Conservation (phyloP, 2,888 invertebrate species). For the Apotomis turbidana region DNA sequence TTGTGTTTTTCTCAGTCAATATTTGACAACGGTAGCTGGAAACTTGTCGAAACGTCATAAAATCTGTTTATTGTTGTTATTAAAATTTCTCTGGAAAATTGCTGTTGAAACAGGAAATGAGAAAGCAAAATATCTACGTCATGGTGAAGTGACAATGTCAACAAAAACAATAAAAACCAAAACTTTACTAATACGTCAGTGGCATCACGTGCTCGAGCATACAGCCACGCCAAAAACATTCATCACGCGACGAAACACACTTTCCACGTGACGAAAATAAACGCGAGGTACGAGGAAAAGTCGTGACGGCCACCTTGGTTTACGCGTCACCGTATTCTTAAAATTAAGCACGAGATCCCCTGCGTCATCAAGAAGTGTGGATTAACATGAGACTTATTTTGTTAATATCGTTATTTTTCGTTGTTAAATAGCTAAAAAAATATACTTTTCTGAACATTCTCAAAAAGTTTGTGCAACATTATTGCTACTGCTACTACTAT, state of each 20-base stretch:
- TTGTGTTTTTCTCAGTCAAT: too few species aligned
- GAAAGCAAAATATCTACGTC: too few species aligned
- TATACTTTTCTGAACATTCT: too few species aligned
- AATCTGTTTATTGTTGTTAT: too few species aligned
- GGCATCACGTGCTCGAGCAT: slow-evolving; percentile 8
- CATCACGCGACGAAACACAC: slow-evolving; percentile 21
- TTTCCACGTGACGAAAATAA: slow-evolving; percentile 35
- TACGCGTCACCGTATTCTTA: slow-evolving; percentile 41
- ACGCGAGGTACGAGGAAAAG: slow-evolving; percentile 11
- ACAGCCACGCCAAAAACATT: slow-evolving; percentile 9
- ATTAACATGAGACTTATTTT: neutral
- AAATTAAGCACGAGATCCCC: slow-evolving; percentile 20
- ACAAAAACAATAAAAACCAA: neutral
- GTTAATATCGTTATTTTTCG: neutral
- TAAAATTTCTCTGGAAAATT: too few species aligned
- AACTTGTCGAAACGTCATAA: too few species aligned
- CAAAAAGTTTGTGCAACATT: too few species aligned
- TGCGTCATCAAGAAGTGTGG: neutral
- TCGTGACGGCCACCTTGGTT: slow-evolving; percentile 46
- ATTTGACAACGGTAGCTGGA: too few species aligned
- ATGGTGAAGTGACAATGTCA: too few species aligned
- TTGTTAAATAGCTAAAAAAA: neutral
- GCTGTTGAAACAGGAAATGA: too few species aligned
- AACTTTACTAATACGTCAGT: neutral
- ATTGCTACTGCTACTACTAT: too few species aligned